Conservation (phyloP, 1,140 invertebrate species). For the Brachionus rotundiformis region DNA sequence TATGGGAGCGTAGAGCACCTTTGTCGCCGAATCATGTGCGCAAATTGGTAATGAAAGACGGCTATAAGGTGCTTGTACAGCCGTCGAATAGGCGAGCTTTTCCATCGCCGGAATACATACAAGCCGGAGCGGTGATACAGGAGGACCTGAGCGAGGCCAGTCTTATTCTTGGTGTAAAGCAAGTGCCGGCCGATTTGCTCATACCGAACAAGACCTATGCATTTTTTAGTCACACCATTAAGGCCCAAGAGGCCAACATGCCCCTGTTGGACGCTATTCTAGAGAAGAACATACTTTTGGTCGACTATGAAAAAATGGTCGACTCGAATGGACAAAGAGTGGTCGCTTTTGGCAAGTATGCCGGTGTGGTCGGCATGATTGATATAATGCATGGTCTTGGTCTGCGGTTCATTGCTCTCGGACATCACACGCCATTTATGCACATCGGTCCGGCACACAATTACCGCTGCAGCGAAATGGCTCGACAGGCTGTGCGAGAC, state of each 20-base stretch:
- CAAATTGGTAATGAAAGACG: conserved; percentile 73
- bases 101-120: conserved; percentile 84
- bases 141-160: conserved; percentile 94
- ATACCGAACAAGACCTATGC: conserved; percentile 95
- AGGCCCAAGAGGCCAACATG: conserved; percentile 98
- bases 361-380: conserved; percentile 96
- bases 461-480: conserved; percentile 95
- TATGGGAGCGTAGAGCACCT: conserved; percentile 95
- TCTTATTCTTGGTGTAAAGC: conserved; percentile 95
- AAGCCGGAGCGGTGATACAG: conserved; percentile 84
- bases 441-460: conserved; percentile 97
- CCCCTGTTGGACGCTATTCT: conserved; percentile 89
- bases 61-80: conserved; percentile 92
- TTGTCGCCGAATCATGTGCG: conserved; percentile 87
- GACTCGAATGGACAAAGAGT: conserved; percentile 83
- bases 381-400: conserved; percentile 97
- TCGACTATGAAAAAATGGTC: conserved; percentile 96
- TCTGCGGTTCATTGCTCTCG: conserved; percentile 84
- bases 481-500: conserved; percentile 90
- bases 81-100: conserved; percentile 95
- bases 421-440: conserved; percentile 99
- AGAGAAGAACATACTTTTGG: conserved; percentile 90
- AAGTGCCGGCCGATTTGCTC: conserved; percentile 88
- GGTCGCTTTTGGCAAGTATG: conserved; percentile 98
- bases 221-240: conserved; percentile 98